Evolutionary conservation across 2,113 vertebrate genomes (phyloP), one percentile per base, ranked within the genome.

Genomic region (Thermophis baileyi): DNA sequence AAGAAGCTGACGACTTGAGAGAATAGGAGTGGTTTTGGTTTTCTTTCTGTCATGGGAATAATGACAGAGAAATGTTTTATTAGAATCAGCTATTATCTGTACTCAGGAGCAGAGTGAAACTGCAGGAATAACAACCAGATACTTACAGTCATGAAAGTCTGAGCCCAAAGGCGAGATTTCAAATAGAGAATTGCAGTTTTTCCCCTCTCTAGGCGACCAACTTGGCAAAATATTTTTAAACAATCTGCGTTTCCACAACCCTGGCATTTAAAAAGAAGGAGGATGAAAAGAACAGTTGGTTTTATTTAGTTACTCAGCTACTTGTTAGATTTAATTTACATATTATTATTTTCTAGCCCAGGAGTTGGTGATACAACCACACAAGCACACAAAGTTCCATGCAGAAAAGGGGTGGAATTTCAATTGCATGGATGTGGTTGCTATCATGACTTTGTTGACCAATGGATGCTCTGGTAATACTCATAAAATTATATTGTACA

Each of bases 11-110:
- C 0, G 99, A 99, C 88, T 97, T 98, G 55, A 99, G 97, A 90
- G 97, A 96, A 46, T 99, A 99, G 0, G 99, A 99, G 9, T 98
- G 98, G 94, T 99, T 99, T 97, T 99, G 98, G 93, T 98, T 98
- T 97, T 99, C 99, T 35, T 98, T 96, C 99, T 99, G 95, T 6
- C 24, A 40, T 90, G 89, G 85, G 86, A 91, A 94, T 94, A 95
- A 30, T 47, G 93, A 95, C 81, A 92, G 87, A 5, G 90, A 51
- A 47, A 91, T 54, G 57, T 74, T 53, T 69, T 9, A 9, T 8
- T 53, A 91, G 2, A 49, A 27, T 4, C 85, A 30, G 35, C 6
- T 44, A 1, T 1, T 8, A 69, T 69, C 63, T 69, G 63, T 35
- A 46, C 90, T 63, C 88, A 93, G 46, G 44, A 93, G 40, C 2